Percentiles rank a stretch among this genome's conserved stretches.
Evolutionary conservation across 2,888 invertebrate species (phyloP).

Genomic region (Ophion obscuratus): DNA sequence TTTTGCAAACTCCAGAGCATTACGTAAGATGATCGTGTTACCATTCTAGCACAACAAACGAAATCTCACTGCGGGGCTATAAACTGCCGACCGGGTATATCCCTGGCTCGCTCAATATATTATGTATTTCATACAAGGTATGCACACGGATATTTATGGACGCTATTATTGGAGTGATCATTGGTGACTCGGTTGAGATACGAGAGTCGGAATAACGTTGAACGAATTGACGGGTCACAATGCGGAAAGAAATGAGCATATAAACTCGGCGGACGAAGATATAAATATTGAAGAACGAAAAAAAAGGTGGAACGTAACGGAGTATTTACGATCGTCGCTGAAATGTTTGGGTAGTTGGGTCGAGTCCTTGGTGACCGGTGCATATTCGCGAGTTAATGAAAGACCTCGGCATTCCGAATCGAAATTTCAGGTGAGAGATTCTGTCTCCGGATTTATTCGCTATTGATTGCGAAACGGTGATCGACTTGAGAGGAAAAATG

Average conservation of each 20-base stretch:
- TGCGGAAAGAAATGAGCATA: background rate
- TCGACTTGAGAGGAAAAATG: no score
- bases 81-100: background rate
- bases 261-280: background rate
- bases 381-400: no score
- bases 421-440: no score
- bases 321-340: no score
- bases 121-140: background rate
- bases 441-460: no score
- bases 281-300: no score
- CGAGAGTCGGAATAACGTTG: constrained; percentile 45
- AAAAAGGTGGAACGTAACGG: no score
- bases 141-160: background rate
- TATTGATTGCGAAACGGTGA: no score
- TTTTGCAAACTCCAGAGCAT: constrained; percentile 11
- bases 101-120: constrained; percentile 20
- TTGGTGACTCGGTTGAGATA: constrained; percentile 45
- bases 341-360: no score
- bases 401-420: no score
- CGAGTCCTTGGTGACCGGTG: no score
- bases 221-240: constrained; percentile 23
- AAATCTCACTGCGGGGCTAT: constrained; percentile 42
- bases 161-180: background rate
- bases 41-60: constrained; percentile 47
- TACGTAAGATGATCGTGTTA: constrained; percentile 52